Percentiles rank a stretch among this genome's conserved stretches.
These are phyloP conservation scores for Athene cunicularia DNA, from an alignment of 2,113 vertebrate species.

Conservation along the genomic window DNA sequence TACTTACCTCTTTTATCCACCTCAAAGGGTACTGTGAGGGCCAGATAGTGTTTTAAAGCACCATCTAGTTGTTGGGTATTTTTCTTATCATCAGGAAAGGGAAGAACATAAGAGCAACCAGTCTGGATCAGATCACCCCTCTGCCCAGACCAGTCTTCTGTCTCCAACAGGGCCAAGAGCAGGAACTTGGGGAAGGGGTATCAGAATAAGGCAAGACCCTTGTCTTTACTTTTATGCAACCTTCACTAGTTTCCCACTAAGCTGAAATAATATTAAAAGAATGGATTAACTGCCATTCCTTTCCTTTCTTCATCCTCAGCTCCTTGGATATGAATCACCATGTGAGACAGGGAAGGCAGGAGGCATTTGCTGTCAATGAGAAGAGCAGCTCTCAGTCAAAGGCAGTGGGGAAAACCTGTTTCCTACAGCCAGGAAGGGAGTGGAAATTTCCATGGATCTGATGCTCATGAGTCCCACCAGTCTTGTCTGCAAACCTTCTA, in stretches of 20 bases:
- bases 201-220: background rate
- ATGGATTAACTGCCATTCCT: background rate
- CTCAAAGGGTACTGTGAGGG: background rate
- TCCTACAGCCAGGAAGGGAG: background rate
- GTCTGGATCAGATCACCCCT: background rate
- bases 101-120: background rate
- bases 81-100: background rate
- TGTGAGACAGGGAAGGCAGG: background rate
- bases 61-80: background rate
- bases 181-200: background rate
- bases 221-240: background rate
- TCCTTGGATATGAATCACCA: background rate
- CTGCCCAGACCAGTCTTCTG: background rate
- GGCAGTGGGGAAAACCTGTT: background rate
- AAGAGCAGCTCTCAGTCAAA: background rate
- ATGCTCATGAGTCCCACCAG: background rate
- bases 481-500: slow-evolving; percentile 5
- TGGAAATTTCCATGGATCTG: slow-evolving; percentile 32
- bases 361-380: background rate
- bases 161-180: background rate
- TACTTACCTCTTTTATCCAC: background rate
- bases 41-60: background rate
- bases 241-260: background rate
- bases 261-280: background rate
- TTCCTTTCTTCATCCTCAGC: background rate